phyloP scores from a whole-genome alignment of 1,140 invertebrate species.

The Cyrtorhinus lividipennis region DNA sequence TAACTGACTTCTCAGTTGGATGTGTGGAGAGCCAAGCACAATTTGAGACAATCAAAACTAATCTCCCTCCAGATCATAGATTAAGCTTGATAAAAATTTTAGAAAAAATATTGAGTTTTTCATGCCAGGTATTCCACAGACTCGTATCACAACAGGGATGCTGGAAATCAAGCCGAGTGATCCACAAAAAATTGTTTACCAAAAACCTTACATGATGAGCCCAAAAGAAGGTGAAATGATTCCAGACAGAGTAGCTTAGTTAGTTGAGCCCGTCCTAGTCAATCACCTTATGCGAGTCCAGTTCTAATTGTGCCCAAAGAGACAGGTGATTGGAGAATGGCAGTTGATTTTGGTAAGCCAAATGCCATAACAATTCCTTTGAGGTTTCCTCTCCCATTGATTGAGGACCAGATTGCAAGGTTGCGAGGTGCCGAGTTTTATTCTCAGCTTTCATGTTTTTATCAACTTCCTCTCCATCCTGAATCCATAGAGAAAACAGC shows the following conservation, averaged over 20 bases:
- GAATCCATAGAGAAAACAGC: conserved; percentile 3
- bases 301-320: not conserved
- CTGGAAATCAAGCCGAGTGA: not conserved
- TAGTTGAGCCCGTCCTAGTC: not conserved
- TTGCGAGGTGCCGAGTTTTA: not conserved
- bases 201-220: not conserved
- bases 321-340: conserved; percentile 1
- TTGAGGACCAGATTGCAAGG: conserved; percentile 1
- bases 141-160: not conserved
- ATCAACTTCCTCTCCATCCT: not conserved
- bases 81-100: not conserved
- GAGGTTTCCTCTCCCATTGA: not conserved
- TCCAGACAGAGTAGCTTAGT: not conserved
- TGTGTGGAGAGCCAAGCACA: not conserved
- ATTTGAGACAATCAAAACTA: not conserved
- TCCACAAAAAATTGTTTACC: not conserved
- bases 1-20: not conserved
- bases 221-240: not conserved
- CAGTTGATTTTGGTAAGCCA: not conserved
- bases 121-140: not conserved
- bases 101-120: not conserved
- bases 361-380: not conserved
- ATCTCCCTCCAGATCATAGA: not conserved
- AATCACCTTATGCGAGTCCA: not conserved
- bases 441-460: not conserved